Evolutionary conservation across 2,888 invertebrate genomes (phyloP), one percentile per base, ranked within the genome.

Genomic region (Hyalella azteca): DNA sequence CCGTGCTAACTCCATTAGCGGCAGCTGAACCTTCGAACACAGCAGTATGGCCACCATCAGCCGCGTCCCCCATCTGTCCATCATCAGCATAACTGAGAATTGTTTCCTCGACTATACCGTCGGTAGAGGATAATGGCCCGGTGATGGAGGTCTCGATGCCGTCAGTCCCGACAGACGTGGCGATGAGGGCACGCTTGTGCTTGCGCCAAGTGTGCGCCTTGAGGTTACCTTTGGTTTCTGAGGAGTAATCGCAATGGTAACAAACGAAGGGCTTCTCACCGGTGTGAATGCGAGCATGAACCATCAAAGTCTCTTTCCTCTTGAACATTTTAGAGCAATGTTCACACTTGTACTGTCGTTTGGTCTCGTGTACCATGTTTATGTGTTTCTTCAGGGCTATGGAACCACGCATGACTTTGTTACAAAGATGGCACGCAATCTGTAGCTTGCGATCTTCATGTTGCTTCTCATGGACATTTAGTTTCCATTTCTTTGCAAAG

Each of bases 401-500:
- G 3, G 84, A 77, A 26, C 84, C 84, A 29, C 82, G 77, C 81
- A 84, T 82, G 29, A 82, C 79, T 66, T 84, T 84, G 26, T 81
- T 81, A 73, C 84, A 84, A 13, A 82, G 32, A 32, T 81, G 73
- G 77, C 84, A 84, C 3, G 78, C 77, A 3, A 82, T 79, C 40
- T 81, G 80, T 41, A 82, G 40, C 50, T 84, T 84, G 11, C 81
- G 66, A 50, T 84, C 84, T 60, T 84, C 84, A 29, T 84, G 84
- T 22, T 82, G 82, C 36, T 81, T 60, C 49, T 84, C 84, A 54
- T 84, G 84, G 76, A 84, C 80, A 48, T 84, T 84, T 2, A 84
- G 81, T 54, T 84, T 84, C 84, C 84, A 84, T 76, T 84, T 84
- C 41, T 84, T 84, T 26, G 81, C 80, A 73, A 84, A 84, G 11